These are phyloP conservation scores for Chironex yamaguchii DNA, from an alignment of 30 jellyfish, hydroid and myxozoan genomes.

Conservation along the genomic window DNA sequence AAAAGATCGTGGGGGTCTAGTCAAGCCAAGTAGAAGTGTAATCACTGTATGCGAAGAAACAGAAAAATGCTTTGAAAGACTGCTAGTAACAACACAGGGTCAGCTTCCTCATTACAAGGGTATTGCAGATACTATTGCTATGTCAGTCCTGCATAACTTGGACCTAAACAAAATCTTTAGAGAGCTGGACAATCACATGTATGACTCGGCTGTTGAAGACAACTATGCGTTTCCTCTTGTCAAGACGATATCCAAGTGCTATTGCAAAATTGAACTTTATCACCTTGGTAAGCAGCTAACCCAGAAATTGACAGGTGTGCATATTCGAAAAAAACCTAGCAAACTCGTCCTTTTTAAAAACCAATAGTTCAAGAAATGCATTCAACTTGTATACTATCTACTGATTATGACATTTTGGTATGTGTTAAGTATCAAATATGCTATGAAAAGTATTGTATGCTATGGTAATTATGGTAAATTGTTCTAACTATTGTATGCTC, in stretches of 20 bases:
- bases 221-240: constrained; percentile 56
- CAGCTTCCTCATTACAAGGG: constrained; percentile 65
- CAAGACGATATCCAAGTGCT: constrained; percentile 41
- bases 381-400: no score
- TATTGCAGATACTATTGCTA: constrained; percentile 38
- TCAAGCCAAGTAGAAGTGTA: constrained; percentile 66
- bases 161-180: constrained; percentile 29
- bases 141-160: constrained; percentile 31
- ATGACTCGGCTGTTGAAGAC: constrained; percentile 53
- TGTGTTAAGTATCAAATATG: no score
- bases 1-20: constrained; percentile 78
- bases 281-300: constrained; percentile 66
- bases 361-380: no score
- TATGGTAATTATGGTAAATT: no score
- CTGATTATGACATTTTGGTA: no score
- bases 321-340: constrained; percentile 47
- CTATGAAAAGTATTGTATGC: no score
- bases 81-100: constrained; percentile 62
- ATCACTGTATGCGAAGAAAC: constrained; percentile 59
- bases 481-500: no score
- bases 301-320: constrained; percentile 4
- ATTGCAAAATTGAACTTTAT: constrained; percentile 62
- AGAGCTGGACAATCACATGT: constrained; percentile 55
- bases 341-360: constrained; percentile 66
- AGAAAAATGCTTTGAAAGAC: constrained; percentile 46